Base-by-base conservation (phyloP, 2,888 invertebrate genomes). In the Erebia aethiops region DNA sequence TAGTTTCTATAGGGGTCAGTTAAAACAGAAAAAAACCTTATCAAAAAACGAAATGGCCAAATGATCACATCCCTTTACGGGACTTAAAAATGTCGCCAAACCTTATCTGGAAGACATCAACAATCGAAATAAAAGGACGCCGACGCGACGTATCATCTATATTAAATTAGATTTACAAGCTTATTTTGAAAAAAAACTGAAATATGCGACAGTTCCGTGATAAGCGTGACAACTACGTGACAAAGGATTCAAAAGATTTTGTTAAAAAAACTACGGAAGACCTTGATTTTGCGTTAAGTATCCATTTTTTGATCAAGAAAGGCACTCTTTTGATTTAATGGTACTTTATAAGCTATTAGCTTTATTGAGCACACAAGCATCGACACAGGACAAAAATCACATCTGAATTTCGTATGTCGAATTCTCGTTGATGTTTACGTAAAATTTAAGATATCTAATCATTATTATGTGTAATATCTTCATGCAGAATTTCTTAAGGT, bases 121-220 rank as follows among this genome's bases (percentile, higher is more conserved):
- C 79, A 79, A 74, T 72, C 77, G 69, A 76, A 77, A 80, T 79
- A 75, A 76, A 82, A 82, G 82, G 77, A 78, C 74, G 78, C 82
- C 84, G 79, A 76, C 75, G 81, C 58, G 11, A 49, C 49, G 46
- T 67, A 58, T 67, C 54, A 11, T 81, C 74, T 77, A 80, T 82
- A 81, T 83, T 78, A 76, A 76, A 74, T 72, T 77, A 82, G 84
- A 84, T 86, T 89, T 88, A 88, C 87, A 84, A 82, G 75, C 81
- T 35, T 84, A 84, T 86, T 88, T 82, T 77, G 80, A 74, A 43
- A 66, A 66, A 52, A 79, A 83, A 80, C 75, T 51, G 75, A 68
- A 78, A 75, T 73, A 67, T 60, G 68, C 75, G 75, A 73, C 74
- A 67, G 72, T 75, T 73, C 67, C 41, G 69, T 69, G 77, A 79